phyloP scores from a whole-genome alignment of 2,797 vertebrate genomes.

The Steatocranus sp. region DNA sequence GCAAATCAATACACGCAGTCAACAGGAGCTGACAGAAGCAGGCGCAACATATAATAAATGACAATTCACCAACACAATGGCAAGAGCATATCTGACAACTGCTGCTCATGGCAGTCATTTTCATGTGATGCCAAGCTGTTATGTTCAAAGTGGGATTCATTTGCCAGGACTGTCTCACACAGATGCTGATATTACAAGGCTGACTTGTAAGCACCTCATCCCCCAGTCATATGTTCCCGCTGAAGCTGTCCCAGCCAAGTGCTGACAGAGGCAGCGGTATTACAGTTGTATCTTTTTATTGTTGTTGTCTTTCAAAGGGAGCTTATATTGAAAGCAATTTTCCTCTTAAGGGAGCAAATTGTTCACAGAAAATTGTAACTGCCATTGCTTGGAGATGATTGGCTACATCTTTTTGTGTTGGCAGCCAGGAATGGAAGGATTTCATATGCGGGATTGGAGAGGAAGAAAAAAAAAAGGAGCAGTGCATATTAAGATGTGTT shows the following conservation, averaged over 20 bases:
- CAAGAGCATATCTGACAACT: constrained; percentile 83
- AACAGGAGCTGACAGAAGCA: constrained; percentile 81
- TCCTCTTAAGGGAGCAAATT: constrained; percentile 83
- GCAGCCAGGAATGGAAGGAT: constrained; percentile 73
- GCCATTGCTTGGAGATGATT: constrained; percentile 76
- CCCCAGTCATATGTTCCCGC: constrained; percentile 72
- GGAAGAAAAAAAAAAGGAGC: constrained; percentile 18
- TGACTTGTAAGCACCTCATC: constrained; percentile 83
- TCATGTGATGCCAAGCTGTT: constrained; percentile 82
- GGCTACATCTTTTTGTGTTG: constrained; percentile 67
- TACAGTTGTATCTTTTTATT: constrained; percentile 83
- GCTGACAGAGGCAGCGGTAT: constrained; percentile 79
- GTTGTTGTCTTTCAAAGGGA: constrained; percentile 83
- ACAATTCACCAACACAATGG: constrained; percentile 78
- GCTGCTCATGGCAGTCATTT: constrained; percentile 85
- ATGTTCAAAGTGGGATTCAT: constrained; percentile 87
- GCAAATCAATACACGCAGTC: constrained; percentile 86
- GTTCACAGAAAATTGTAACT: constrained; percentile 81
- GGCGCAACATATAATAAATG: constrained; percentile 90
- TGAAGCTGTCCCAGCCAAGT: constrained; percentile 70
- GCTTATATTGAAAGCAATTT: constrained; percentile 83
- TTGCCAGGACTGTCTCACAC: constrained; percentile 81
- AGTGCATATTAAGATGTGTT: constrained; percentile 74
- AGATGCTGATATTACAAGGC: constrained; percentile 86
- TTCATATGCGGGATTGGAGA: constrained; percentile 61